Percentiles rank a stretch among this genome's conserved stretches.
phyloP scores from a whole-genome alignment of 1,140 invertebrate species.

The Oryzaephilus surinamensis region DNA sequence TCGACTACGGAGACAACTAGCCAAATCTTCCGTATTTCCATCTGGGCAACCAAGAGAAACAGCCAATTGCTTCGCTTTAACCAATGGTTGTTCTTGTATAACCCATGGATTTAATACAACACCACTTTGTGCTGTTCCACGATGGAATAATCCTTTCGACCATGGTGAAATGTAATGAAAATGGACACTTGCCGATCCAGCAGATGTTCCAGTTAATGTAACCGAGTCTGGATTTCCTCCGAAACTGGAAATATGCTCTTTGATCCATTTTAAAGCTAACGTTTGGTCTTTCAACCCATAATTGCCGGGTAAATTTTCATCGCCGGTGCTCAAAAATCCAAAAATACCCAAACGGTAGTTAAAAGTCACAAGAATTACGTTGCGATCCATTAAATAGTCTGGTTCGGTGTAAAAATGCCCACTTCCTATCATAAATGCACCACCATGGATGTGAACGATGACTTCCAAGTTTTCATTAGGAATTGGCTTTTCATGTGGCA shows the following conservation, averaged over 20 bases:
- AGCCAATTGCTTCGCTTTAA: neutral
- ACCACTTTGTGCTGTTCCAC: constrained; percentile 68
- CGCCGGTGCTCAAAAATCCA: constrained; percentile 23
- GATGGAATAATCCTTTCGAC: constrained; percentile 46
- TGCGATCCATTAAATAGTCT: constrained; percentile 43
- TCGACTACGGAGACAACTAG: neutral
- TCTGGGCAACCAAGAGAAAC: neutral
- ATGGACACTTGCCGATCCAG: constrained; percentile 44
- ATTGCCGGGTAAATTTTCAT: constrained; percentile 36
- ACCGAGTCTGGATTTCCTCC: constrained; percentile 46
- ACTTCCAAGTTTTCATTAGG: constrained; percentile 39
- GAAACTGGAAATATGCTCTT: constrained; percentile 47
- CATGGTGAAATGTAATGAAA: constrained; percentile 40
- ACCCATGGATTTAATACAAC: constrained; percentile 56
- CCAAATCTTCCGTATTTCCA: neutral
- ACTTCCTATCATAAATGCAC: constrained; percentile 44
- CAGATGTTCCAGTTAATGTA: constrained; percentile 32
- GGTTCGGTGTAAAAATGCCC: constrained; percentile 30
- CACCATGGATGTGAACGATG: constrained; percentile 46
- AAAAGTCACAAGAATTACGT: constrained; percentile 49
- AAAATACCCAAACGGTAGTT: constrained; percentile 49
- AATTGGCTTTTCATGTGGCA: constrained; percentile 19
- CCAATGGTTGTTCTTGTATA: neutral
- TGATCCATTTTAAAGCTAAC: constrained; percentile 43
- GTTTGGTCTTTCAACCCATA: constrained; percentile 49